phyloP scores from a whole-genome alignment of 2,888 invertebrate species.

The Neoaliturus tenellus region DNA sequence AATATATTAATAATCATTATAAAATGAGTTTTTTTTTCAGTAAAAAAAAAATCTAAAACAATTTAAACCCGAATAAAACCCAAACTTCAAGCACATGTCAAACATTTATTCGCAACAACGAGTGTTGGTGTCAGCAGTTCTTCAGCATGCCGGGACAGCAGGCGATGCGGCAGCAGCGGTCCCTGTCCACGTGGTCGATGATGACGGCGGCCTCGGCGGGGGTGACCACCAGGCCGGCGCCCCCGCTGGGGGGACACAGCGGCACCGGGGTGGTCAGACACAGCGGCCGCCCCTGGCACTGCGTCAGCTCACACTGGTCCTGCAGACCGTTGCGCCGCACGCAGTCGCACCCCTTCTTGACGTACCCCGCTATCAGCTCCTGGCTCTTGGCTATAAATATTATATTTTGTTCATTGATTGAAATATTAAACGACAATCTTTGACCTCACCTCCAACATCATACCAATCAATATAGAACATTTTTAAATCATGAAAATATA shows the following conservation, averaged over 20 bases:
- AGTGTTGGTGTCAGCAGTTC: conserved; percentile 7
- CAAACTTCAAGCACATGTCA: too few species aligned
- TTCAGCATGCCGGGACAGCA: conserved; percentile 18
- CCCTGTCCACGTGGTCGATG: background rate
- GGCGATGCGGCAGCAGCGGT: conserved; percentile 31
- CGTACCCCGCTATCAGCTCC: conserved; percentile 60
- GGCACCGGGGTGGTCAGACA: conserved; percentile 60
- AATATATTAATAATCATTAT: background rate
- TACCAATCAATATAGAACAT: too few species aligned
- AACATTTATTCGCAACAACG: too few species aligned
- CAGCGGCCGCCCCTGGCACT: conserved; percentile 56
- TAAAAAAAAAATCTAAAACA: too few species aligned
- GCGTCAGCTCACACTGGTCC: conserved; percentile 61
- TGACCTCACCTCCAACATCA: too few species aligned
- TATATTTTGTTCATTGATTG: too few species aligned
- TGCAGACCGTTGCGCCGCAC: conserved; percentile 62
- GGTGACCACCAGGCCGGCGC: conserved; percentile 50
- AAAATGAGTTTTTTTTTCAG: too few species aligned
- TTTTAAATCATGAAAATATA: too few species aligned
- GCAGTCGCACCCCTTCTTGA: conserved; percentile 60
- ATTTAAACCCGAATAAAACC: too few species aligned
- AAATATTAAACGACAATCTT: too few species aligned
- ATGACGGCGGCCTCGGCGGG: conserved; percentile 24
- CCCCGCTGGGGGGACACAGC: conserved; percentile 58
- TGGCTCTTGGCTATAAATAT: conserved; percentile 49